Evolutionary conservation across 2,888 invertebrate genomes (phyloP).

Genomic region (Nysson spinosus): DNA sequence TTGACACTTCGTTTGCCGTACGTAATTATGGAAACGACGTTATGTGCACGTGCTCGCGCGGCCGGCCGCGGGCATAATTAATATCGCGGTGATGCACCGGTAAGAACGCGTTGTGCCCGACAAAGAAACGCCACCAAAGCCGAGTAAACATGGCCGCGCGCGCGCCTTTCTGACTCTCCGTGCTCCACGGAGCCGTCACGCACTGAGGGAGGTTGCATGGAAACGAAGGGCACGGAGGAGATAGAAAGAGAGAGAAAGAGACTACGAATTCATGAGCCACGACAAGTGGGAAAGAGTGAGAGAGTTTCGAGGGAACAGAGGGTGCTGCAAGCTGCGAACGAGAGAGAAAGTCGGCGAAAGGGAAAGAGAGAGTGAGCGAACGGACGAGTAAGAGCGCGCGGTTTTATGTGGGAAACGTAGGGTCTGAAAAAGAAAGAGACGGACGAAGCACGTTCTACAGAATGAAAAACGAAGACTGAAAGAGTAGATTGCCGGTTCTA

Average conservation of each 20-base stretch:
- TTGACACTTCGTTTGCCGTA: too few relatives aligned
- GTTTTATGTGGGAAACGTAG: not conserved
- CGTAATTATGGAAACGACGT: too few relatives aligned
- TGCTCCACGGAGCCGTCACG: constrained; percentile 61
- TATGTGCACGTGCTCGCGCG: constrained; percentile 38
- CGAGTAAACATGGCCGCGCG: constrained; percentile 64
- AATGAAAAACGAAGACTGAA: constrained; percentile 4
- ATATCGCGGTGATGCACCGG: constrained; percentile 46
- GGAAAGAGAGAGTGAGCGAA: not conserved
- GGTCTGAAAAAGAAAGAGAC: constrained; percentile 4
- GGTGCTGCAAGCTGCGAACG: constrained; percentile 46
- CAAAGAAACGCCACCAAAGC: constrained; percentile 51
- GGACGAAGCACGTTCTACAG: not conserved
- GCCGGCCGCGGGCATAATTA: constrained; percentile 54
- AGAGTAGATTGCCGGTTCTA: constrained; percentile 7
- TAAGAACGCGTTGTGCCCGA: constrained; percentile 40
- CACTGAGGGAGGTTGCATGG: constrained; percentile 68
- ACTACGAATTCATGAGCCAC: constrained; percentile 5
- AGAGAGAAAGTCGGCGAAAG: constrained; percentile 45
- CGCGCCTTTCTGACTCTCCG: constrained; percentile 52
- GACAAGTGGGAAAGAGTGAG: constrained; percentile 6
- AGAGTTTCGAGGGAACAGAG: constrained; percentile 29
- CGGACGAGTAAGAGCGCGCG: not conserved
- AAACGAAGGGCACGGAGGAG: constrained; percentile 56
- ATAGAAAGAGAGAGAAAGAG: constrained; percentile 13